phyloP scores from a whole-genome alignment of 2,888 invertebrate genomes.

The Hyles lineata region DNA sequence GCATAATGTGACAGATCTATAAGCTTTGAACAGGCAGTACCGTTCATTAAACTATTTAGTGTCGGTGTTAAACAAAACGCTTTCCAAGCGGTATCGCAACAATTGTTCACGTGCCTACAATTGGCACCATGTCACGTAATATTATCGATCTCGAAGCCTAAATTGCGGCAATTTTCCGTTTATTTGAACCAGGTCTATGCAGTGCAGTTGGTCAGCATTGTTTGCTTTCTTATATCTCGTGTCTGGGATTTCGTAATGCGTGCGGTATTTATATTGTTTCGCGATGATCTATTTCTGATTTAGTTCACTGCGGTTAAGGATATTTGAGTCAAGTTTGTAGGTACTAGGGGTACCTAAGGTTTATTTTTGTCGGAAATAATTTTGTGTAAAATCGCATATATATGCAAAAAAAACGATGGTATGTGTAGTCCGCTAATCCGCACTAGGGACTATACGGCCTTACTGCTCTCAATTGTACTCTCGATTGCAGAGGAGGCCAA shows the following conservation, averaged over 20 bases:
- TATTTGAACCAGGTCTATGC: slow-evolving; percentile 14
- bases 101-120: slow-evolving; percentile 25
- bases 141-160: slow-evolving; percentile 28
- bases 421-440: no score
- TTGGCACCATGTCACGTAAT: slow-evolving; percentile 28
- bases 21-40: not conserved
- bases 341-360: no score
- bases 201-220: slow-evolving; percentile 5
- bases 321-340: not conserved
- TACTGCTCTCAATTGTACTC: no score
- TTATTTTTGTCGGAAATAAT: no score
- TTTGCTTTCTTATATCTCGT: slow-evolving; percentile 25
- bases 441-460: no score
- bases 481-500: no score
- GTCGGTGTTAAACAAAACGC: slow-evolving; percentile 17
- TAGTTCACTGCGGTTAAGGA: not conserved
- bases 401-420: no score
- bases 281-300: slow-evolving; percentile 5
- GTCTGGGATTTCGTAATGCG: slow-evolving; percentile 14
- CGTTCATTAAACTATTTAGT: slow-evolving; percentile 20
- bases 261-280: slow-evolving; percentile 8
- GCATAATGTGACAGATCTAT: not conserved
- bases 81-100: slow-evolving; percentile 25
- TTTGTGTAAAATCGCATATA: no score
- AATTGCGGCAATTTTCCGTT: slow-evolving; percentile 28